Percentiles rank a stretch among this genome's conserved stretches.
phyloP scores from a whole-genome alignment of 2,797 vertebrate genomes.

The Odontamblyopus lacepedii region DNA sequence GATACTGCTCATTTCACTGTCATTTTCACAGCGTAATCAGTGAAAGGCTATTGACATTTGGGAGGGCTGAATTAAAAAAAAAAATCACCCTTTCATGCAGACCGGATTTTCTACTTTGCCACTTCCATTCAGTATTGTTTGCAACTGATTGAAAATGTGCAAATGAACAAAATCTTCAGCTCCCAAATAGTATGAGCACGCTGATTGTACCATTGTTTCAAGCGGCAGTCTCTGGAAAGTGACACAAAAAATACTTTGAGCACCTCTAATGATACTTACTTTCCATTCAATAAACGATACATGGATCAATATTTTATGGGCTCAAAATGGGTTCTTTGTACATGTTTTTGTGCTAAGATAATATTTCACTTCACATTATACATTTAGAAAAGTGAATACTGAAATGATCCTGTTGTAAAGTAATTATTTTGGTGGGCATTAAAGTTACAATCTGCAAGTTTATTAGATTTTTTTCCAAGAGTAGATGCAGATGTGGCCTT shows the following conservation, averaged over 20 bases:
- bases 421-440: too few species aligned
- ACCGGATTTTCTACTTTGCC: neutral
- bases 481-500: too few species aligned
- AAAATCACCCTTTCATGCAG: neutral
- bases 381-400: too few species aligned
- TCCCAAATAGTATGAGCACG: neutral
- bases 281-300: too few species aligned
- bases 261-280: neutral
- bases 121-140: neutral
- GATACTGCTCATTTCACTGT: neutral
- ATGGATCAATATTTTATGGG: too few species aligned
- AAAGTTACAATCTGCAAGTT: too few species aligned
- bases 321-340: too few species aligned
- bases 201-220: neutral
- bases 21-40: neutral
- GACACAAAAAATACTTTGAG: neutral
- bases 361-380: too few species aligned
- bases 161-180: neutral
- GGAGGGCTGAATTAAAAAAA: neutral
- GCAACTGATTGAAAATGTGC: neutral
- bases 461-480: too few species aligned
- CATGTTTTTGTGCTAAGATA: too few species aligned
- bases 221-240: neutral
- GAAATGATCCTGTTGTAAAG: too few species aligned
- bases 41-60: slow-evolving; percentile 8